Evolutionary conservation across 2,797 vertebrate species (phyloP), one percentile per base, ranked within the genome.

Genomic region (Danio choprae): DNA sequence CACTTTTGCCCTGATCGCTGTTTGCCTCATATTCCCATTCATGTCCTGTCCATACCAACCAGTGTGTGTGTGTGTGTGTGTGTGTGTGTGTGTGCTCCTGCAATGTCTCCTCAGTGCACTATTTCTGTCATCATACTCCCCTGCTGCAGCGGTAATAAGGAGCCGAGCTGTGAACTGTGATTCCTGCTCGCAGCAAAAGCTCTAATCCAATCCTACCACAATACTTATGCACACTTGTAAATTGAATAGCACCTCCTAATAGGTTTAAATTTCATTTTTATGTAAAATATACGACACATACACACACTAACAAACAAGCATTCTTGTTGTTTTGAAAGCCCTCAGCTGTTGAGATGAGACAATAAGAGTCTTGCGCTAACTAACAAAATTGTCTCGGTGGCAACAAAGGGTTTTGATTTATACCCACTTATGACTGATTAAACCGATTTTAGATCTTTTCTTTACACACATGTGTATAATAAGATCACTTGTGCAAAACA

Each of bases 61-160:
- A 4, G 0, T 38, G 15, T 44, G 18, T 55, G 38, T 68, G 65
- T 59, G 72, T 80, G 63, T 59, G 69, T 80, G 60, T 65, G 59
- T 81, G 56, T 70, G 53, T 74, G 41, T 65, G 74, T 68, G 76
- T 18, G 12, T 82, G 77, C 59, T 78, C 70, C 81, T 71, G 79
- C 81, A 81, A 79, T 76, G 84, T 83, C 84, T 81, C 84, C 78
- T 78, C 78, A 55, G 65, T 75, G 78, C 79, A 80, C 79, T 81
- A 76, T 85, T 85, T 72, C 84, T 81, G 81, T 83, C 81, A 44
- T 65, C 75, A 36, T 71, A 62, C 62, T 65, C 68, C 65, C 60
- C 62, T 60, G 74, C 74, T 72, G 59, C 55, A 63, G 60, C 7
- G 13, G 77, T 82, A 86, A 86, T 82, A 71, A 51, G 83, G 74